phyloP scores from a whole-genome alignment of 2,888 invertebrate species.

The Perithous albicinctus region DNA sequence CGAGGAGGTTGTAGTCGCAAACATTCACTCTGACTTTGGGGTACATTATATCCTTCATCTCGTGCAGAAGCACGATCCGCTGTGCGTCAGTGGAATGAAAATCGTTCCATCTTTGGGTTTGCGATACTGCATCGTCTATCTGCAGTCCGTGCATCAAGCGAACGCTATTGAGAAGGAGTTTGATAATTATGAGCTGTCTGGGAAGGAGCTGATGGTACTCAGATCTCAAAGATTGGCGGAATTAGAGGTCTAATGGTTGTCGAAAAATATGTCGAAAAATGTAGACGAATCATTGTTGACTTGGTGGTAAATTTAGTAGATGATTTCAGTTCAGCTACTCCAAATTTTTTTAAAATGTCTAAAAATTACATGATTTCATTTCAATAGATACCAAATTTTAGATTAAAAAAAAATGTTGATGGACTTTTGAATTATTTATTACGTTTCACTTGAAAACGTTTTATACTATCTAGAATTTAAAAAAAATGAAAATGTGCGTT shows the following conservation, averaged over 20 bases:
- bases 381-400: too few relatives aligned
- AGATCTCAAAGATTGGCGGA: conserved; percentile 56
- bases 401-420: too few relatives aligned
- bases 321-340: not conserved
- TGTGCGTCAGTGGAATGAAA: conserved; percentile 73
- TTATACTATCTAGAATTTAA: too few relatives aligned
- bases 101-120: conserved; percentile 46
- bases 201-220: conserved; percentile 74
- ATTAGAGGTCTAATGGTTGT: not conserved
- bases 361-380: not conserved
- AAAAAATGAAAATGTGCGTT: too few relatives aligned
- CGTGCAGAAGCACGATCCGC: conserved; percentile 75
- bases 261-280: not conserved
- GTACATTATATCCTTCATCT: conserved; percentile 77
- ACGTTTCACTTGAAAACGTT: too few relatives aligned
- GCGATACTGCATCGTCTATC: conserved; percentile 79
- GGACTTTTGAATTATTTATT: too few relatives aligned
- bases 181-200: conserved; percentile 70
- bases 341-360: not conserved
- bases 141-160: conserved; percentile 71
- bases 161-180: conserved; percentile 70
- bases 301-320: not conserved
- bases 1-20: conserved; percentile 78
- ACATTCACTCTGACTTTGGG: conserved; percentile 72
- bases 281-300: not conserved